Evolutionary conservation across 2,113 vertebrate species (phyloP), one percentile per base, ranked within the genome.

Genomic region (Charina bottae): DNA sequence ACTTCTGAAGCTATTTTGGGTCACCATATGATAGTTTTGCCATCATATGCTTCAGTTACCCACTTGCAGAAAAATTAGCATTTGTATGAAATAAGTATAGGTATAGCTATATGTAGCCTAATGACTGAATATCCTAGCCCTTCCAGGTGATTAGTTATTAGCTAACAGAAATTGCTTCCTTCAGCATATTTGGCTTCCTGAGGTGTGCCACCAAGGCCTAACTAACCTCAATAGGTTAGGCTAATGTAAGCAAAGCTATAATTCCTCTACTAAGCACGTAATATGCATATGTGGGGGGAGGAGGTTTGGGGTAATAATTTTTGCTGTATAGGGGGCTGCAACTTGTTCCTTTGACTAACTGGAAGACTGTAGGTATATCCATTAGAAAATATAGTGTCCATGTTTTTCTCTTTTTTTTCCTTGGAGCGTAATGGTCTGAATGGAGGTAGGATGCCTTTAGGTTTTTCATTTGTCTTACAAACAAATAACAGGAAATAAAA

Each of bases 1-100:
- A 96, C 95, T 96, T 96, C 93, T 96, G 95, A 97, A 97, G 97
- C 98, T 97, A 97, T 90, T 95, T 33, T 96, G 96, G 96, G 96
- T 97, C 97, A 94, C 92, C 96, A 94, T 49, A 91, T 96, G 96
- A 97, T 93, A 95, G 95, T 90, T 89, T 46, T 94, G n/a, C 88
- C 60, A 93, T 96, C 91, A 92, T 96, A 96, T 93, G 89, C 88
- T 94, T 37, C 17, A 94, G 88, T 94, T 96, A 92, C 62, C 87
- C 64, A 96, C 96, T 88, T 92, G 83, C 93, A 78, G 78, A 46
- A 92, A 94, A 96, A 86, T 87, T 93, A 95, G 78, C 68, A 2
- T 5, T 58, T 23, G 94, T 72, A 85, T 58, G 53, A 84, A 46
- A 84, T 84, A 84, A 49, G 37, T 84, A 42, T 49, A 84, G 9